These are phyloP conservation scores for Urocolius indicus DNA, from an alignment of 2,113 vertebrate species.

Conservation along the genomic window DNA sequence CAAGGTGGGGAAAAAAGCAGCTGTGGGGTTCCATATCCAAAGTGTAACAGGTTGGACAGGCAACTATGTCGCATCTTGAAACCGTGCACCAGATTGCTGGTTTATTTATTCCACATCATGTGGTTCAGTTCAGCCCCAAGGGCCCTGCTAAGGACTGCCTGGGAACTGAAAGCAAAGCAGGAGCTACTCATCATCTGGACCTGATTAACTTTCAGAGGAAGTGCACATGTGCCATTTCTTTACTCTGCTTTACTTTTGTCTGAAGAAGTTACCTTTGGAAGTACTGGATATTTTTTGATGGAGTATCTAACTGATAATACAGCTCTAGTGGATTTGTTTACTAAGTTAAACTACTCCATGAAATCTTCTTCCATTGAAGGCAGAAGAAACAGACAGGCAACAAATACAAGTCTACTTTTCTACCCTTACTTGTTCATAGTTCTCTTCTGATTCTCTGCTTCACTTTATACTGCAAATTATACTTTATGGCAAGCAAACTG, in stretches of 20 bases:
- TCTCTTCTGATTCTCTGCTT: neutral
- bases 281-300: neutral
- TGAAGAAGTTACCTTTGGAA: neutral
- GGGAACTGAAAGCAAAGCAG: neutral
- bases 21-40: fast-evolving
- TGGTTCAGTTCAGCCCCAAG: neutral
- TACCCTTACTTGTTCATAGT: neutral
- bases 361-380: neutral
- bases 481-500: neutral
- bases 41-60: neutral
- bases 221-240: neutral
- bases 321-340: neutral
- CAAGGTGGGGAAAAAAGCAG: neutral
- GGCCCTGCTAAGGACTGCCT: neutral
- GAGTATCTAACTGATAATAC: neutral
- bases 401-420: neutral
- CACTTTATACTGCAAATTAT: neutral
- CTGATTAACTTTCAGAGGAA: neutral
- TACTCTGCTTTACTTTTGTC: neutral
- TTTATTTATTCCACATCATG: neutral
- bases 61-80: neutral
- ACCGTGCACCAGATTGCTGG: neutral
- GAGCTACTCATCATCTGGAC: neutral
- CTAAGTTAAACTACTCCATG: neutral
- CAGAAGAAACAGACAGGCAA: neutral